These are phyloP conservation scores for Mactra quadrangularis DNA, from an alignment of 1,140 invertebrate species.

Conservation along the genomic window DNA sequence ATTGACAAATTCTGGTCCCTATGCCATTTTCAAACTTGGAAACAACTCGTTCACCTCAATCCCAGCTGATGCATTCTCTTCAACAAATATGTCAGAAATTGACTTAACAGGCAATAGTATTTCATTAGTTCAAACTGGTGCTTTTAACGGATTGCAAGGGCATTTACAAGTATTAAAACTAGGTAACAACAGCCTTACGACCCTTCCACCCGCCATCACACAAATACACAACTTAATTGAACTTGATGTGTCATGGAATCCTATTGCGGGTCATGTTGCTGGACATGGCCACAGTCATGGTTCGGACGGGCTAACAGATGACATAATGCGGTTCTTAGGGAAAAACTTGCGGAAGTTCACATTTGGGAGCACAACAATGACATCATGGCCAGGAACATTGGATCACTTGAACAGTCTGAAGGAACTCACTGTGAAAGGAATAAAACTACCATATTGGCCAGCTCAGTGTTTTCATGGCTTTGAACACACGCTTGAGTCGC, in stretches of 20 bases:
- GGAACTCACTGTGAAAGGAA: constrained; percentile 28
- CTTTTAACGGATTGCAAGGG: not conserved
- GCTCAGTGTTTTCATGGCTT: constrained; percentile 51
- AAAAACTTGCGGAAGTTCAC: constrained; percentile 24
- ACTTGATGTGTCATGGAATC: constrained; percentile 46
- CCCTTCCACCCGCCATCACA: constrained; percentile 16
- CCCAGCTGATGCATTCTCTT: constrained; percentile 11
- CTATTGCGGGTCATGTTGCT: not conserved
- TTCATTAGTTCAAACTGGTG: not conserved
- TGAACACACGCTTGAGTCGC: constrained; percentile 26
- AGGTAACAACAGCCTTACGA: constrained; percentile 14
- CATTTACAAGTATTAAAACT: constrained; percentile 3
- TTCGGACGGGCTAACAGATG: constrained; percentile 37
- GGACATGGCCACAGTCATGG: constrained; percentile 14
- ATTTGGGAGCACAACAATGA: constrained; percentile 25
- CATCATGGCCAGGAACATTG: constrained; percentile 29
- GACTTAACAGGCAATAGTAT: constrained; percentile 41
- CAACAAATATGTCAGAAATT: constrained; percentile 16
- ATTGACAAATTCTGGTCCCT: not conserved
- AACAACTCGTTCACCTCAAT: constrained; percentile 17
- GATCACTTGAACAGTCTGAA: constrained; percentile 38
- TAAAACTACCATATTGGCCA: constrained; percentile 23
- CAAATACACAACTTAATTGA: not conserved
- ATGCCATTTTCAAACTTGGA: constrained; percentile 3
- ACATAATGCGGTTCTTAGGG: constrained; percentile 29